Base-by-base conservation (phyloP, 2,797 vertebrate genomes). In the Sebastiscus albofasciatus region DNA sequence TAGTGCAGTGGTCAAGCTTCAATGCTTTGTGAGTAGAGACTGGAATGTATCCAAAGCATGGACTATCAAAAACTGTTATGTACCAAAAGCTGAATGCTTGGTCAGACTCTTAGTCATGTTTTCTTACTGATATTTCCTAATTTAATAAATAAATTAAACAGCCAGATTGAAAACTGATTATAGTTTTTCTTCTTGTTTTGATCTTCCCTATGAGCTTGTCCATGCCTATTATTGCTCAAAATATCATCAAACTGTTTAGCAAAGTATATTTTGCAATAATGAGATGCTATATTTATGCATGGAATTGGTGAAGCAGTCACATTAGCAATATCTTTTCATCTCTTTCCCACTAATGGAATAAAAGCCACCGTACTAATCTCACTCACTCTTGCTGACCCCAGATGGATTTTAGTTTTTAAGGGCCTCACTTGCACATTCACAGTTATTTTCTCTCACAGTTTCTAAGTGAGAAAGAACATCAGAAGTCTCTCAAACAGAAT, bases 401-500 rank as follows among this genome's bases (percentile, higher is more conserved):
- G 76, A 85, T 82, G 79, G 80, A 82, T 39, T 76, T 29, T 10
- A 20, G 34, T 74, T 72, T 67, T 60, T 33, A 59, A 58, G 26
- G 12, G 67, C 60, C 54, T 10, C 70, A 22, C 74, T 52, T 76
- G 56, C 36, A 73, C 67, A 55, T 65, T 74, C 77, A 80, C 78
- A 75, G 77, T 71, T 54, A 27, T 67, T 71, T 72, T 70, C 59
- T 76, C 31, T 80, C 72, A 36, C 71, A 80, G 72, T 54, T 78
- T 75, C 49, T 58, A 80, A 70, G 84, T 71, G 82, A 80, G 80
- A 82, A 82, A 77, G 86, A 77, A 82, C 85, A 74, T 84, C 66
- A 60, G 58, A 77, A 33, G 66, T 73, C 75, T 67, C n/a, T 65
- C 46, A 24, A 29, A 6, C 62, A 77, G 22, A 42, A 72, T 80